Evolutionary conservation across 1,140 invertebrate genomes (phyloP).

Genomic region (Lithobius niger): DNA sequence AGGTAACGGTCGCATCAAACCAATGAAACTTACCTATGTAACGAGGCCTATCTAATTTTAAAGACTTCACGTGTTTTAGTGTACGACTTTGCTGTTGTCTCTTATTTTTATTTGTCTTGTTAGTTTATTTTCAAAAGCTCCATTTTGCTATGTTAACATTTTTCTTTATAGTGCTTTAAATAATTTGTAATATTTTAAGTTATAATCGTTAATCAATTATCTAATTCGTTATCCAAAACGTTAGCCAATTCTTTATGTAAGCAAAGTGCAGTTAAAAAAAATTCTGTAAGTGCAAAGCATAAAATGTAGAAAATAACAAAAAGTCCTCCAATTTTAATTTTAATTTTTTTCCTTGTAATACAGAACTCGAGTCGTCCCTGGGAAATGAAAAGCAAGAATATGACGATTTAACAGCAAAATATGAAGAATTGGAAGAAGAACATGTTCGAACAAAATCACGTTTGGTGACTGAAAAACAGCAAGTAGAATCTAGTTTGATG

Average conservation of each 20-base stretch:
- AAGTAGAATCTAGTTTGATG: constrained; percentile 33
- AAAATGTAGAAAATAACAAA: constrained; percentile 15
- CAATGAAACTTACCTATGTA: no score
- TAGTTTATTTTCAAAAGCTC: no score
- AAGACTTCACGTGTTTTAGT: no score
- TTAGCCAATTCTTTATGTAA: background rate
- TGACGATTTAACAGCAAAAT: constrained; percentile 61
- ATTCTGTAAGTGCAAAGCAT: background rate
- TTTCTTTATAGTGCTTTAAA: no score
- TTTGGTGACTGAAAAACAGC: constrained; percentile 60
- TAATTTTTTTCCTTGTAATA: constrained; percentile 22
- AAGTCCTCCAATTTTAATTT: constrained; percentile 8
- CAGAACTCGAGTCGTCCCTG: constrained; percentile 51
- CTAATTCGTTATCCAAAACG: background rate
- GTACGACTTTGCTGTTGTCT: no score
- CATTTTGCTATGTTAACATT: no score
- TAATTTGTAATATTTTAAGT: no score
- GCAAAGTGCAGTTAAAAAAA: background rate
- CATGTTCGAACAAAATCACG: constrained; percentile 61
- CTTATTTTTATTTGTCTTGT: no score
- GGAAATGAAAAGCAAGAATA: constrained; percentile 52
- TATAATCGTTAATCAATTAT: no score
- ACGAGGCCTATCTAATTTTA: no score
- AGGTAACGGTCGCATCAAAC: no score
- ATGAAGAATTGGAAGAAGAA: constrained; percentile 68